Evolutionary conservation across 2,888 invertebrate species (phyloP).

Genomic region (Biston stratarius): DNA sequence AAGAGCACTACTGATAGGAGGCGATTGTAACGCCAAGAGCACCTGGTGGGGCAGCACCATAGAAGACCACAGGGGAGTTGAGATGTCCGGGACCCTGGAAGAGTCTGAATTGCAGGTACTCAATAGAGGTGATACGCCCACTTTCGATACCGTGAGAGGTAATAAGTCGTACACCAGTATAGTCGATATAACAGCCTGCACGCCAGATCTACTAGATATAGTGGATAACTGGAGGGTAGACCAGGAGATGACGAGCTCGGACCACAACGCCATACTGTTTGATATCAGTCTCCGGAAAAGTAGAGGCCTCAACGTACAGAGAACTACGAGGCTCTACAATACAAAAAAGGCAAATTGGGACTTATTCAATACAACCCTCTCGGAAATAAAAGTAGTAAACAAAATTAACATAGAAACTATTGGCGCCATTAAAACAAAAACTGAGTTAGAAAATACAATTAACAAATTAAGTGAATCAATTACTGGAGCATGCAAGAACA

Average conservation of each 20-base stretch:
- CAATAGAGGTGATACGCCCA: constrained; percentile 14
- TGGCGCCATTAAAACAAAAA: background rate
- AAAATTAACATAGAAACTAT: background rate
- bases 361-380: background rate
- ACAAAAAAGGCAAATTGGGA: constrained; percentile 5
- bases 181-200: background rate
- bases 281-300: background rate
- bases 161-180: background rate
- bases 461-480: no score
- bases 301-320: background rate
- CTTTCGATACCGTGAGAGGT: constrained; percentile 2
- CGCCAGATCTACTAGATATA: background rate
- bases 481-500: background rate
- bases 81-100: background rate
- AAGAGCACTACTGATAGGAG: background rate
- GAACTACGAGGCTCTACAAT: constrained; percentile 31
- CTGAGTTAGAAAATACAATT: background rate
- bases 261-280: background rate
- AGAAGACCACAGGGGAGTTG: background rate
- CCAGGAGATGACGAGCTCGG: background rate
- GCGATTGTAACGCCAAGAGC: background rate
- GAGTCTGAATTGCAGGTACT: background rate
- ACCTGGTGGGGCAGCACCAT: background rate
- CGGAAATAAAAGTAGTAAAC: constrained; percentile 17
- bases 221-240: constrained; percentile 4